Percentiles rank a stretch among this genome's conserved stretches.
phyloP scores from a whole-genome alignment of 2,888 invertebrate species.

The Dryomyza anilis region DNA sequence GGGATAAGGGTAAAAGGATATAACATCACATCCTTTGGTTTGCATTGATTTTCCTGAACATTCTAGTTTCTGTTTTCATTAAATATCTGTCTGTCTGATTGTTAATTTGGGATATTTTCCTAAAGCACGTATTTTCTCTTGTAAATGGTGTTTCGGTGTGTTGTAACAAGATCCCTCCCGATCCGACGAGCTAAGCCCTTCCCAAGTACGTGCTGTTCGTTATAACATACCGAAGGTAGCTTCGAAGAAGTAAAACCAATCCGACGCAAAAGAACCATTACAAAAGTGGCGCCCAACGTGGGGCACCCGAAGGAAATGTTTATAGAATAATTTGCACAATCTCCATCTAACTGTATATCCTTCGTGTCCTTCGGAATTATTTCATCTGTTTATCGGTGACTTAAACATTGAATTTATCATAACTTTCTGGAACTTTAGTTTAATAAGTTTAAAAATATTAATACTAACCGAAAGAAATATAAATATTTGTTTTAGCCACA shows the following conservation, averaged over 20 bases:
- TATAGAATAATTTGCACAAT: neutral
- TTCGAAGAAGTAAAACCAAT: too few relatives aligned
- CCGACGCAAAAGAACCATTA: too few relatives aligned
- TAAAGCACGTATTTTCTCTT: neutral
- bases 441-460: too few relatives aligned
- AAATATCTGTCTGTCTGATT: too few relatives aligned
- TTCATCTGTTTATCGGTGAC: neutral
- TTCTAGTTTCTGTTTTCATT: too few relatives aligned
- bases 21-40: too few relatives aligned
- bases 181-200: neutral
- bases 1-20: too few relatives aligned
- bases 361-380: neutral
- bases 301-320: neutral
- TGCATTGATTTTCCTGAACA: too few relatives aligned
- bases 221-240: too few relatives aligned
- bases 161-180: neutral
- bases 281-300: neutral
- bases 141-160: neutral
- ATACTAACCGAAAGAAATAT: neutral
- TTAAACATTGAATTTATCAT: neutral
- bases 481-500: neutral
- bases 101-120: too few relatives aligned
- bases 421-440: neutral
- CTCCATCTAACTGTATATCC: neutral
- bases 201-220: neutral